phyloP scores from a whole-genome alignment of 2,888 invertebrate genomes.

The Drosophila seclusa region DNA sequence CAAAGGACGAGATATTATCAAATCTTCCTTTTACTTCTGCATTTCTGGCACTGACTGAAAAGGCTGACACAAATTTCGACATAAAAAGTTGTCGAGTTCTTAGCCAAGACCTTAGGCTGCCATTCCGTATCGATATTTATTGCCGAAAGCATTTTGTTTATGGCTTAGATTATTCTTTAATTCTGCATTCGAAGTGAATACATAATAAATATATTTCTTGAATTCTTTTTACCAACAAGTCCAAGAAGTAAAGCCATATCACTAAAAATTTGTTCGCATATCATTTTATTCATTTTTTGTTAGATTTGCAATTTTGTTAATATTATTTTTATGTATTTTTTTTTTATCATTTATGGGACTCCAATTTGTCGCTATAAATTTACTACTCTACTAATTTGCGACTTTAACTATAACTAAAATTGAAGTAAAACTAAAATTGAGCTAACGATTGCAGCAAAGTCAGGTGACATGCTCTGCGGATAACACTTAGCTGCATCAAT shows the following conservation, averaged over 20 bases:
- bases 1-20: not conserved
- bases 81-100: not conserved
- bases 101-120: too few relatives aligned
- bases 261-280: too few relatives aligned
- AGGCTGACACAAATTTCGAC: not conserved
- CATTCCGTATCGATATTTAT: not conserved
- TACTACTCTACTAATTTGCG: not conserved
- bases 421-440: not conserved
- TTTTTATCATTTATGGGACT: not conserved
- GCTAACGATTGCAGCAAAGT: not conserved
- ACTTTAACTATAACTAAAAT: not conserved
- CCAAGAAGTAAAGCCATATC: not conserved
- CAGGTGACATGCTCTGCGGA: not conserved
- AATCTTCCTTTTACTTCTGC: not conserved
- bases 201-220: not conserved
- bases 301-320: not conserved
- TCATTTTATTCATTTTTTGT: not conserved
- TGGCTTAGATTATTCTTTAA: not conserved
- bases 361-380: not conserved
- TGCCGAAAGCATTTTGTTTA: not conserved
- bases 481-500: not conserved
- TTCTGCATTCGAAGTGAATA: not conserved
- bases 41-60: not conserved
- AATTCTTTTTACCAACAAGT: not conserved
- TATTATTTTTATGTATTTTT: not conserved